Evolutionary conservation across 2,797 vertebrate species (phyloP).

Genomic region (Lepidocolaptes lacrymiger): DNA sequence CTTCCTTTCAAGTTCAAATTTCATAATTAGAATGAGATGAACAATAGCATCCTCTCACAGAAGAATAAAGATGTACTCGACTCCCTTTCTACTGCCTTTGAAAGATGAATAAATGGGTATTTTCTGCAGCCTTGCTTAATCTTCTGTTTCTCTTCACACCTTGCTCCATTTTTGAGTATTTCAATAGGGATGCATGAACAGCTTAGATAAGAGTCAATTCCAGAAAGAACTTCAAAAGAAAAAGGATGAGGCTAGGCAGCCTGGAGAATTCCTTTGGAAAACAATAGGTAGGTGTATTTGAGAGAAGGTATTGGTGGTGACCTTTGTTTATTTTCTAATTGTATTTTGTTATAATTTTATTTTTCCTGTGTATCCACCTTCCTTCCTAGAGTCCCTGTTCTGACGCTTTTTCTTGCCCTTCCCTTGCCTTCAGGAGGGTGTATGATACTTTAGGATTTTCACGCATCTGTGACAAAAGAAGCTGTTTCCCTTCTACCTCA

Average conservation of each 20-base stretch:
- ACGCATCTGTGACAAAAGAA: not conserved
- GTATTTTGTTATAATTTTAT: not conserved
- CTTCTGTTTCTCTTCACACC: constrained; percentile 61
- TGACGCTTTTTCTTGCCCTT: not conserved
- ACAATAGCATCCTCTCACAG: constrained; percentile 61
- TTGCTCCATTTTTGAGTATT: constrained; percentile 63
- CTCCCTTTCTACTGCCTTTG: constrained; percentile 67
- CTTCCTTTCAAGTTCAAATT: constrained; percentile 70
- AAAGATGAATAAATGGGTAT: constrained; percentile 60
- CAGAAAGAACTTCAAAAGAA: constrained; percentile 60
- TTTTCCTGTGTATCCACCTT: not conserved
- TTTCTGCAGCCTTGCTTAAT: constrained; percentile 59
- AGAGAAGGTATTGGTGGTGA: not conserved
- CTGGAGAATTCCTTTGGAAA: constrained; percentile 48
- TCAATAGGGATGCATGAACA: constrained; percentile 46
- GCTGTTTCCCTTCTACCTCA: not conserved
- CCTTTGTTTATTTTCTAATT: not conserved
- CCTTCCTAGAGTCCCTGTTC: not conserved
- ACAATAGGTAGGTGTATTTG: constrained; percentile 16
- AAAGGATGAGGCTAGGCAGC: not conserved
- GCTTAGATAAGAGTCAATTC: constrained; percentile 43
- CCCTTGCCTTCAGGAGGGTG: not conserved
- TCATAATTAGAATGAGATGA: constrained; percentile 73
- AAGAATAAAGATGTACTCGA: constrained; percentile 59
- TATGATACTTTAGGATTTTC: not conserved